A percentile compares a stretch with the other conserved stretches of the same genome.
phyloP scores from a whole-genome alignment of 2,888 invertebrate genomes.

The Holacanthella duospinosa region DNA sequence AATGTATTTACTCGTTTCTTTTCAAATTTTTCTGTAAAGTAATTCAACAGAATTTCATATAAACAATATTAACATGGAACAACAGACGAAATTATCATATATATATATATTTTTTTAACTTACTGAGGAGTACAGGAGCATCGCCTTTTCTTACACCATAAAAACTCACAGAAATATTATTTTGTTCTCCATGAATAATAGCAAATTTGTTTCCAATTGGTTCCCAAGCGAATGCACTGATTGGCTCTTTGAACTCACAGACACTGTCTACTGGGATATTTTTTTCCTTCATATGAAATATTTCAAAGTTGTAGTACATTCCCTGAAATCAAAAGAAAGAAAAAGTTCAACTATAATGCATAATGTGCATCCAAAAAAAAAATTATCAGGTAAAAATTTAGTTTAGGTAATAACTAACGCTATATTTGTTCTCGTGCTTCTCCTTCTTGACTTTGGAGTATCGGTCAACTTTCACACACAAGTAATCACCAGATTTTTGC shows the following conservation, averaged over 20 bases:
- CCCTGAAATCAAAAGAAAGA: slow-evolving; percentile 48
- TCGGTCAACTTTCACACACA: slow-evolving; percentile 89
- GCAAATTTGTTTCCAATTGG: slow-evolving; percentile 92
- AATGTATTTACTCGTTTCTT: slow-evolving; percentile 74
- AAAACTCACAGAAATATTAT: slow-evolving; percentile 77
- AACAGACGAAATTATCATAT: not conserved
- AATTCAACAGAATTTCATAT: too few species aligned
- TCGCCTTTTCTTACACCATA: slow-evolving; percentile 85
- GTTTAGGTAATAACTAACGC: slow-evolving; percentile 46
- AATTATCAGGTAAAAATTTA: not conserved
- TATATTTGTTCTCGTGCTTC: slow-evolving; percentile 84
- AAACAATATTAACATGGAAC: not conserved
- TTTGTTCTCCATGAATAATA: slow-evolving; percentile 82
- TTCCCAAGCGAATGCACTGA: slow-evolving; percentile 96
- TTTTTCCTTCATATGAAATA: slow-evolving; percentile 96
- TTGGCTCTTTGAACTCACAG: slow-evolving; percentile 76
- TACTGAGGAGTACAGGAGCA: slow-evolving; percentile 75
- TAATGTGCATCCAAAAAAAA: not conserved
- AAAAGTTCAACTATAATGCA: not conserved
- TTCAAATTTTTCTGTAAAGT: slow-evolving; percentile 52
- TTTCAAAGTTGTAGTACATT: slow-evolving; percentile 96
- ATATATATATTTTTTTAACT: slow-evolving; percentile 42
- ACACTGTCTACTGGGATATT: slow-evolving; percentile 95
- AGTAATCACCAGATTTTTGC: slow-evolving; percentile 95
- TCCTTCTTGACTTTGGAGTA: slow-evolving; percentile 87